Percentiles rank a stretch among this genome's conserved stretches.
phyloP scores from a whole-genome alignment of 2,797 vertebrate species.

The Valencia hispanica region DNA sequence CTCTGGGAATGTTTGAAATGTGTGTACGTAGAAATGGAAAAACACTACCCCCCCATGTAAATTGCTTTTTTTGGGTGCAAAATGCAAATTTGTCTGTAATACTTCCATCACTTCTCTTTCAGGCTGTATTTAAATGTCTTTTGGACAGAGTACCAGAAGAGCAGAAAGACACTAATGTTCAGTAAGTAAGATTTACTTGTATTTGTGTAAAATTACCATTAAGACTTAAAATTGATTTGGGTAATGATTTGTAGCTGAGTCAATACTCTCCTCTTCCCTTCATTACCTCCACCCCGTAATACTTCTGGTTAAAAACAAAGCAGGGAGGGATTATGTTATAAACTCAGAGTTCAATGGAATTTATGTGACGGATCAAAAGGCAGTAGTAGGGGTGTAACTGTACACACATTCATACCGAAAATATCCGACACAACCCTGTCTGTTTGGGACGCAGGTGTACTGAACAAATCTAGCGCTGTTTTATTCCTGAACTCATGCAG shows the following conservation, averaged over 20 bases:
- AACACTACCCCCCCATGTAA: no score
- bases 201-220: background rate
- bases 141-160: constrained; percentile 92
- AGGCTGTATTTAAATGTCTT: constrained; percentile 94
- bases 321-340: background rate
- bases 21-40: no score
- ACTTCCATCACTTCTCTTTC: constrained; percentile 9
- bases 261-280: background rate
- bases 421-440: background rate
- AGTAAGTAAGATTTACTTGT: constrained; percentile 81
- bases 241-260: background rate
- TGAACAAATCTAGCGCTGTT: no score
- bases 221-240: background rate
- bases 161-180: constrained; percentile 88
- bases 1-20: no score
- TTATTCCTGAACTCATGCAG: no score
- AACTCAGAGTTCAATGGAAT: background rate
- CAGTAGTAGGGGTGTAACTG: background rate
- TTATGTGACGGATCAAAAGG: background rate
- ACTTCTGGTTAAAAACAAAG: background rate
- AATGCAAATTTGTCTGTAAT: background rate
- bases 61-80: background rate
- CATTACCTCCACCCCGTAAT: background rate
- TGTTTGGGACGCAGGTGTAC: no score
- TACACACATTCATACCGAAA: background rate